A percentile compares a stretch with the other conserved stretches of the same genome.
Evolutionary conservation across 2,797 vertebrate genomes (phyloP).

Genomic region (Sylvilagus floridanus): DNA sequence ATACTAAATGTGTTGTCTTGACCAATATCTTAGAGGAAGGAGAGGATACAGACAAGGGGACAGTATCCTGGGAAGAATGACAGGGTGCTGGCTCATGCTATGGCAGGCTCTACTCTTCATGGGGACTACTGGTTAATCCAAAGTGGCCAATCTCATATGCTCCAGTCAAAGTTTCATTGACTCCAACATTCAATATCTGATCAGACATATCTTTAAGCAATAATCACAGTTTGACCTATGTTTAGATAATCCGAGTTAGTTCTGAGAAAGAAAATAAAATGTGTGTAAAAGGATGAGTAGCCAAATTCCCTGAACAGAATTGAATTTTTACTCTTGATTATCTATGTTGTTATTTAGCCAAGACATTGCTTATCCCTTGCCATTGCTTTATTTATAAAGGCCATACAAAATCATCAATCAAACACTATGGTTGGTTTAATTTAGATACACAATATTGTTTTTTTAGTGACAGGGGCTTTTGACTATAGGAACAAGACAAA

Average conservation of each 20-base stretch:
- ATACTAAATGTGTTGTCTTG: conserved; percentile 33
- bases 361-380: not conserved
- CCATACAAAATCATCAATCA: not conserved
- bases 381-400: not conserved
- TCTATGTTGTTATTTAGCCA: not conserved
- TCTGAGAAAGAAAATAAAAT: rapidly evolving
- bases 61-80: no score
- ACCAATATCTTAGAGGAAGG: not conserved
- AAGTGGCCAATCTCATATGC: not conserved
- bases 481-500: no score
- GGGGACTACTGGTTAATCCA: conserved; percentile 38
- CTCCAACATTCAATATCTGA: not conserved
- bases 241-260: not conserved
- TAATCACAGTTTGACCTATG: not conserved
- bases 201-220: not conserved
- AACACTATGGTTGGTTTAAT: not conserved
- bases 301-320: not conserved
- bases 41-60: not conserved
- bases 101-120: not conserved
- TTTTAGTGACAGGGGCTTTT: no score
- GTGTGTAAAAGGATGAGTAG: not conserved
- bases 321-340: conserved; percentile 1
- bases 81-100: no score
- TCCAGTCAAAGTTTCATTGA: not conserved
- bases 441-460: not conserved